A percentile compares a stretch with the other conserved stretches of the same genome.
Evolutionary conservation across 2,888 invertebrate genomes (phyloP).

Genomic region (Actias luna): DNA sequence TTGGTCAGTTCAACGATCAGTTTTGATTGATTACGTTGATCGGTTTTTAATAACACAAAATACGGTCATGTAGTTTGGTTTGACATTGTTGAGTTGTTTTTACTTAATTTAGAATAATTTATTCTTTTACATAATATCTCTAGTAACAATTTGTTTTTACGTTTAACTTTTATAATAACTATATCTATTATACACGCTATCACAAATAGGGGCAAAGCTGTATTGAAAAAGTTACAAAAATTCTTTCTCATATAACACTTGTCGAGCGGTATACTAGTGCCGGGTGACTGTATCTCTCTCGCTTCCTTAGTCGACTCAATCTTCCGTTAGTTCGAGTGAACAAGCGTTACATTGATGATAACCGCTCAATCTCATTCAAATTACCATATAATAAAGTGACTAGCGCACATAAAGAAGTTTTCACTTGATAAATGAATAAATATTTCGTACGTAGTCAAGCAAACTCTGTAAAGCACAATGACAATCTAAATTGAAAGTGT

Average conservation of each 20-base stretch:
- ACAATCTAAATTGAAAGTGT: slow-evolving; percentile 22
- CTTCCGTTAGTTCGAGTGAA: too few species aligned
- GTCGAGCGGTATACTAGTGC: too few species aligned
- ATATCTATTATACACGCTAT: too few species aligned
- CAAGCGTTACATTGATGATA: too few species aligned
- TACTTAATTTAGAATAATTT: background rate
- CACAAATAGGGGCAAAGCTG: too few species aligned
- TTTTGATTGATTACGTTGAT: background rate
- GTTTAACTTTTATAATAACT: too few species aligned
- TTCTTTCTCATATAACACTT: too few species aligned
- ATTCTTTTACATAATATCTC: background rate
- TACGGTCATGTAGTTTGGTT: background rate
- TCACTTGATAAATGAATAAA: background rate
- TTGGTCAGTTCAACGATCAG: background rate
- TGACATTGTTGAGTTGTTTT: background rate
- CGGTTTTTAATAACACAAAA: background rate
- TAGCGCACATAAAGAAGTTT: background rate
- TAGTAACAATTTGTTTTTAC: too few species aligned
- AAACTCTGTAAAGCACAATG: background rate
- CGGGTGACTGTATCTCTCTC: too few species aligned
- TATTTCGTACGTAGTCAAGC: background rate
- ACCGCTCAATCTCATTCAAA: background rate
- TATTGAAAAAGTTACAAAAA: too few species aligned
- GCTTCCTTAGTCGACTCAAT: too few species aligned
- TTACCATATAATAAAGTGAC: background rate